phyloP scores from a whole-genome alignment of 2,888 invertebrate genomes.

The Plutella xylostella region DNA sequence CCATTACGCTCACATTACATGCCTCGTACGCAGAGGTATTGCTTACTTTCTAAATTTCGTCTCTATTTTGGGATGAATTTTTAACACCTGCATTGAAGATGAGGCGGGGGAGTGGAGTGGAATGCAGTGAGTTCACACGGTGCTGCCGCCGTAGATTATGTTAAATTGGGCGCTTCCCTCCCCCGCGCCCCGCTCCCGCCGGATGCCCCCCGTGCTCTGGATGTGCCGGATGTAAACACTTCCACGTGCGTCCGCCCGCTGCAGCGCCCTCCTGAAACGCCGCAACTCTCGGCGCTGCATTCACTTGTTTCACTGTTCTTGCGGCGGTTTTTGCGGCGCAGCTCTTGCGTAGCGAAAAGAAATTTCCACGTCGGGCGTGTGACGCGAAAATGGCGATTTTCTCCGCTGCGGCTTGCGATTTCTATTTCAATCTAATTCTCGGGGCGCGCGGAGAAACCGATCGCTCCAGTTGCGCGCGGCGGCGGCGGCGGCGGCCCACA shows the following conservation, averaged over 20 bases:
- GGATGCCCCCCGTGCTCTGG: constrained; percentile 22
- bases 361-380: constrained; percentile 45
- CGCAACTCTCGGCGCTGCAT: background rate
- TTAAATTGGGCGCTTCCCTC: constrained; percentile 23
- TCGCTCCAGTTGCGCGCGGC: constrained; percentile 64
- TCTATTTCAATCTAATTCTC: constrained; percentile 70
- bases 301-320: background rate
- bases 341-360: background rate
- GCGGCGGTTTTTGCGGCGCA: background rate
- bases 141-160: constrained; percentile 3
- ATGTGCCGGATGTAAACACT: constrained; percentile 53
- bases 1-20: constrained; percentile 35
- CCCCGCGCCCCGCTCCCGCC: constrained; percentile 20
- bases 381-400: constrained; percentile 61
- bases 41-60: constrained; percentile 48
- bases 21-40: constrained; percentile 31
- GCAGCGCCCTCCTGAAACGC: constrained; percentile 4
- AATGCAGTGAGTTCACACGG: constrained; percentile 3
- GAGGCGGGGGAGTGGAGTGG: too few relatives aligned
- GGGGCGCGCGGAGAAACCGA: constrained; percentile 65
- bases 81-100: background rate
- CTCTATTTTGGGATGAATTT: background rate
- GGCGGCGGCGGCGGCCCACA: constrained; percentile 63
- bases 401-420: constrained; percentile 46
- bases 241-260: constrained; percentile 34